Conservation (phyloP, 2,888 invertebrate genomes). For the Formica aserva region DNA sequence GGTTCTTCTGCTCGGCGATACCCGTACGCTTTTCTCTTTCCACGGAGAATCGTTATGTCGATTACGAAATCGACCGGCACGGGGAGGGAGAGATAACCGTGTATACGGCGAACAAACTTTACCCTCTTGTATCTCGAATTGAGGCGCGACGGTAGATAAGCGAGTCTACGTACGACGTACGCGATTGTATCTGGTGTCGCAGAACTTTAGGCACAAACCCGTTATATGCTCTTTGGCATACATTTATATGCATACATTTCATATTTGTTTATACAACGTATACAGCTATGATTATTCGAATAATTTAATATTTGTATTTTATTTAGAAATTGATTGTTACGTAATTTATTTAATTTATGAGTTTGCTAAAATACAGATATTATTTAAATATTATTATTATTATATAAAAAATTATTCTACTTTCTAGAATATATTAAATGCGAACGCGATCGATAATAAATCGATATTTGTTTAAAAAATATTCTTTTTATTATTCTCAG, state of each 20-base stretch:
- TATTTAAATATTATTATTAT: neutral
- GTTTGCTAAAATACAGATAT: neutral
- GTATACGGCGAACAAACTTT: constrained; percentile 68
- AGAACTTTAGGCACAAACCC: neutral
- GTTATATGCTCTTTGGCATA: neutral
- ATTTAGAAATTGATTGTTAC: neutral
- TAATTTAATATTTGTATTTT: constrained; percentile 20
- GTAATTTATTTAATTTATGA: constrained; percentile 26
- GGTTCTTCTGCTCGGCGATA: constrained; percentile 33
- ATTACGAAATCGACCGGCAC: constrained; percentile 67
- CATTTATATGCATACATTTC: constrained; percentile 15
- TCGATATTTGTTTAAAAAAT: neutral
- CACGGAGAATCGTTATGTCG: constrained; percentile 51
- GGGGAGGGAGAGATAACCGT: constrained; percentile 60
- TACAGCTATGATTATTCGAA: constrained; percentile 1
- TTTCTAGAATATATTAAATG: neutral
- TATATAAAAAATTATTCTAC: neutral
- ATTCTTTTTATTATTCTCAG: neutral
- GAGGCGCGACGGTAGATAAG: constrained; percentile 65
- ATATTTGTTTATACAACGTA: constrained; percentile 4
- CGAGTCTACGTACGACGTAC: constrained; percentile 51
- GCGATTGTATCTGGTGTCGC: constrained; percentile 24
- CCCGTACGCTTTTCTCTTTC: constrained; percentile 26
- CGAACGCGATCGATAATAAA: neutral
- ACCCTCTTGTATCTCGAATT: constrained; percentile 67